Evolutionary conservation across 64 coral and sea anemone genomes (phyloP).

Genomic region (Cladopsammia gracilis): DNA sequence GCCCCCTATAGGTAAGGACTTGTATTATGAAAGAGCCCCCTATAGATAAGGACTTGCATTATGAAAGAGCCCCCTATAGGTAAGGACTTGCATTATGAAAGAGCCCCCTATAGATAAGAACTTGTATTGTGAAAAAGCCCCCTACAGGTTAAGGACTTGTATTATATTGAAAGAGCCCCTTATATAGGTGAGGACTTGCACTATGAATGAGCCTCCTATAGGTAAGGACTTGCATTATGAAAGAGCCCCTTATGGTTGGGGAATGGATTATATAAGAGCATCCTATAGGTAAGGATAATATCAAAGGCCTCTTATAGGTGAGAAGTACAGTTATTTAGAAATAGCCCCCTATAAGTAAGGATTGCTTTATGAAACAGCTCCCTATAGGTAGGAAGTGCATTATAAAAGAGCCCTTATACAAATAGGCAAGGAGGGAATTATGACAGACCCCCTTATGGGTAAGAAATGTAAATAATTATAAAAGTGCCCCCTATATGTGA

Average conservation of each 20-base stretch:
- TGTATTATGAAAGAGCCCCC: too few species aligned
- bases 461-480: background rate
- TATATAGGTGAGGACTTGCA: constrained; percentile 75
- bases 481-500: background rate
- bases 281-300: constrained; percentile 87
- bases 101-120: constrained; percentile 82
- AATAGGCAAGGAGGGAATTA: constrained; percentile 63
- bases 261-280: too few species aligned
- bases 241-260: background rate
- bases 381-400: too few species aligned
- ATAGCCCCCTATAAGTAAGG: too few species aligned
- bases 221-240: too few species aligned
- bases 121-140: too few species aligned
- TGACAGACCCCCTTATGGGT: constrained; percentile 93
- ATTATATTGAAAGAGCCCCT: too few species aligned
- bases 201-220: constrained; percentile 92
- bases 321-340: too few species aligned
- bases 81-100: constrained; percentile 68
- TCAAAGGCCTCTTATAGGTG: constrained; percentile 92
- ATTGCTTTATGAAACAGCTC: too few species aligned
- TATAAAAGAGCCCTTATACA: too few species aligned
- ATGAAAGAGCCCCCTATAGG: too few species aligned
- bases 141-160: background rate
- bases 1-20: constrained; percentile 82
- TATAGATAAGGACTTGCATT: background rate